Evolutionary conservation across 1,140 invertebrate genomes (phyloP).

Genomic region (Drosophila pectinifera): DNA sequence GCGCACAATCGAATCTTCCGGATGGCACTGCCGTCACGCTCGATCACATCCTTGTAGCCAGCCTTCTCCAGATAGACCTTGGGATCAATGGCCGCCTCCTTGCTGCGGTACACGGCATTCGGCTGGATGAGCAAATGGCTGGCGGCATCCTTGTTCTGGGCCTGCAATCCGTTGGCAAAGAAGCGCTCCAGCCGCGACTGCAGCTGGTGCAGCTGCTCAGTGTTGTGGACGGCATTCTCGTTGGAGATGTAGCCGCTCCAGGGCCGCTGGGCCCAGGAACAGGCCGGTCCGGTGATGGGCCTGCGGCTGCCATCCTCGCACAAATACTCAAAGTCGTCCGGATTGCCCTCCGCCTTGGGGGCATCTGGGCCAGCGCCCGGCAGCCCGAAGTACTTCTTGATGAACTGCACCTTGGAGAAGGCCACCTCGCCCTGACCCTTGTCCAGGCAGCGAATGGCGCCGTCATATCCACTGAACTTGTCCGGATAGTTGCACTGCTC

Average conservation of each 20-base stretch:
- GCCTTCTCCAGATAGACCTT: slow-evolving; percentile 88
- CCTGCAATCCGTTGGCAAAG: slow-evolving; percentile 77
- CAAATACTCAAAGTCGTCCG: slow-evolving; percentile 89
- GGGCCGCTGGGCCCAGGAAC: slow-evolving; percentile 92
- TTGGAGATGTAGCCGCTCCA: slow-evolving; percentile 91
- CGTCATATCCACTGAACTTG: slow-evolving; percentile 92
- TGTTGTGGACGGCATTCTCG: slow-evolving; percentile 86
- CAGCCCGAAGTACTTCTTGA: slow-evolving; percentile 91
- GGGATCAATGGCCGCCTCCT: slow-evolving; percentile 87
- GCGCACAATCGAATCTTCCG: slow-evolving; percentile 88
- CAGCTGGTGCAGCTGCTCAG: slow-evolving; percentile 77
- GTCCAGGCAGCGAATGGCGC: slow-evolving; percentile 92
- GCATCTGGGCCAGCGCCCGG: slow-evolving; percentile 45
- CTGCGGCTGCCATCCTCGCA: slow-evolving; percentile 92
- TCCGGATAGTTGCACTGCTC: slow-evolving; percentile 92
- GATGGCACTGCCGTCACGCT: slow-evolving; percentile 86
- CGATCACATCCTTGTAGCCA: slow-evolving; percentile 92
- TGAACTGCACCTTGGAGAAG: slow-evolving; percentile 93
- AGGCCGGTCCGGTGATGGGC: slow-evolving; percentile 89
- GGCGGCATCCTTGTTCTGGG: slow-evolving; percentile 74
- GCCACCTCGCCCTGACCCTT: slow-evolving; percentile 92
- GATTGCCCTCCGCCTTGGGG: slow-evolving; percentile 84
- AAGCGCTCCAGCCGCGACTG: slow-evolving; percentile 77
- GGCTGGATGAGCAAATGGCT: slow-evolving; percentile 87
- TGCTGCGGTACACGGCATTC: slow-evolving; percentile 87